Evolutionary conservation across 1,140 invertebrate genomes (phyloP).

Genomic region (Danaus plexippus): DNA sequence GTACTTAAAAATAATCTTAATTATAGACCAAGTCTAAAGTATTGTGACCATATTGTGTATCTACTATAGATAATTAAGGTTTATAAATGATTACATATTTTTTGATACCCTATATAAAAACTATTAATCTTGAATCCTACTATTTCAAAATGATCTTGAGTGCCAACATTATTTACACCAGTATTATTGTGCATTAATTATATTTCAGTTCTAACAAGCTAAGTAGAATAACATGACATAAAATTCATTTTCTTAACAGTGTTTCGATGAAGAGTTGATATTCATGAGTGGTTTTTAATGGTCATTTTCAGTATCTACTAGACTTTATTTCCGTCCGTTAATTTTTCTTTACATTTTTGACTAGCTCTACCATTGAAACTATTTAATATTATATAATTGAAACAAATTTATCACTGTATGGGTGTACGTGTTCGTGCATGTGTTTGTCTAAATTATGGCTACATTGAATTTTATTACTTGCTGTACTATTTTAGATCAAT

Average conservation of each 20-base stretch:
- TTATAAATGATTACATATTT: slow-evolving; percentile 20
- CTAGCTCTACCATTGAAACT: too few species aligned
- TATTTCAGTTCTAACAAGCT: slow-evolving; percentile 3
- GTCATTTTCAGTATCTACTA: too few species aligned
- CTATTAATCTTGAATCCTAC: slow-evolving; percentile 8
- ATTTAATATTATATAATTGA: too few species aligned
- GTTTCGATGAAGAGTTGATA: too few species aligned
- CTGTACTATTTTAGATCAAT: too few species aligned
- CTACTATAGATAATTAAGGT: slow-evolving; percentile 10
- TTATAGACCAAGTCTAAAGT: slow-evolving; percentile 11
- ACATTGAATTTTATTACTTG: too few species aligned
- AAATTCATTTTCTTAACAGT: neutral
- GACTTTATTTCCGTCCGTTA: too few species aligned
- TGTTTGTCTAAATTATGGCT: too few species aligned
- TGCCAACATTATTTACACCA: slow-evolving; percentile 2
- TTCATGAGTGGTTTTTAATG: too few species aligned
- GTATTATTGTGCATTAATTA: slow-evolving; percentile 9
- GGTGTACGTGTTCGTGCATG: too few species aligned
- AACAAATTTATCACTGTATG: too few species aligned
- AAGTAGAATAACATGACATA: slow-evolving; percentile 4
- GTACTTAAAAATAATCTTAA: slow-evolving; percentile 1
- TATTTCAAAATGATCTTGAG: slow-evolving; percentile 13
- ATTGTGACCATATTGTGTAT: slow-evolving; percentile 9
- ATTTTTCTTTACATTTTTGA: too few species aligned
- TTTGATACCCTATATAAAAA: slow-evolving; percentile 21